These are phyloP conservation scores for Hyperoodon ampullatus DNA, from an alignment of 2,113 vertebrate species.

Conservation along the genomic window DNA sequence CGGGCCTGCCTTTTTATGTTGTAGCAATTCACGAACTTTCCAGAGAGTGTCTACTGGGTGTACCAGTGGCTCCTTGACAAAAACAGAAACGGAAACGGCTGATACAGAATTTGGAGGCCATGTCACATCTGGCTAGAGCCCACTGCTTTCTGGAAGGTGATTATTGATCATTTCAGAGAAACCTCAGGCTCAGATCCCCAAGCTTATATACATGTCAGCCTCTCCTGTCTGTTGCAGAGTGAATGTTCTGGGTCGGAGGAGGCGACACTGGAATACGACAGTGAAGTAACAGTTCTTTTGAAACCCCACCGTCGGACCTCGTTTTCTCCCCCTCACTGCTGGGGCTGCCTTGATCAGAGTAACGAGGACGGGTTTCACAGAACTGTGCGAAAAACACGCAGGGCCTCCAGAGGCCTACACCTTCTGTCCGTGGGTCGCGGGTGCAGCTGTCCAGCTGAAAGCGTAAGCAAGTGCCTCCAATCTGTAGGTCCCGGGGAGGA, in stretches of 20 bases:
- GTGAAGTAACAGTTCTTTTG: not conserved
- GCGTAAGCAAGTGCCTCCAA: rapidly evolving
- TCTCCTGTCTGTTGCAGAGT: not conserved
- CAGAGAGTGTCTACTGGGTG: not conserved
- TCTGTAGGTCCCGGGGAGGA: not conserved
- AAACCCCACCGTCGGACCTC: not conserved
- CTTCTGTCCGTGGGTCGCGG: rapidly evolving
- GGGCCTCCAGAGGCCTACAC: not conserved
- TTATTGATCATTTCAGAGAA: not conserved
- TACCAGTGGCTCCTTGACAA: not conserved
- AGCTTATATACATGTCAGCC: rapidly evolving
- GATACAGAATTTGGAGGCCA: not conserved
- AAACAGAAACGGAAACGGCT: not conserved
- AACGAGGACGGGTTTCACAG: not conserved
- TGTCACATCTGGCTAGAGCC: slow-evolving; percentile 14
- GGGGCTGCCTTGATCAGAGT: not conserved
- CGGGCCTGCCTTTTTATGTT: not conserved
- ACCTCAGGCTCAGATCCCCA: not conserved
- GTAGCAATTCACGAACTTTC: not conserved
- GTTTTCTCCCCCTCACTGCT: not conserved
- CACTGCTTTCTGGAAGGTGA: slow-evolving; percentile 8
- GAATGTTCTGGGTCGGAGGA: not conserved
- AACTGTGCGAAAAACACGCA: not conserved
- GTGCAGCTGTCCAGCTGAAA: not conserved
- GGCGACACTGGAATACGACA: not conserved